Percentiles rank a stretch among this genome's conserved stretches.
These are phyloP conservation scores for Microcebus griseorufus DNA, from an alignment of 2,113 vertebrate genomes.

Conservation along the genomic window DNA sequence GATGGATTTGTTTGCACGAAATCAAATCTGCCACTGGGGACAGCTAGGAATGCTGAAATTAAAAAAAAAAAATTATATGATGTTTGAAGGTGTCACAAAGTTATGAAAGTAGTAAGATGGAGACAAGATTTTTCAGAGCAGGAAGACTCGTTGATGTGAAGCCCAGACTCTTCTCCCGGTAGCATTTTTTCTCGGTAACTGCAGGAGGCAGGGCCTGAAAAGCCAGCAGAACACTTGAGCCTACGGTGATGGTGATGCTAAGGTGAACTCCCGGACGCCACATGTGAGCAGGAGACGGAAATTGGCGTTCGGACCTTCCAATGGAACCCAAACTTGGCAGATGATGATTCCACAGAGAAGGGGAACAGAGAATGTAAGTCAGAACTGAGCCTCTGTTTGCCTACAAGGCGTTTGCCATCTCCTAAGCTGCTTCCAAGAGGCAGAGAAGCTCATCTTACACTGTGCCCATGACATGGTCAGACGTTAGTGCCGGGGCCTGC, in stretches of 20 bases:
- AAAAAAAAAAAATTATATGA: too few relatives aligned
- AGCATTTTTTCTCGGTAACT: background rate
- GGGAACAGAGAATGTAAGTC: rapidly evolving
- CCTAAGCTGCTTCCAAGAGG: background rate
- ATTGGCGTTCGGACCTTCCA: background rate
- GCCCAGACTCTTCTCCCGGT: background rate
- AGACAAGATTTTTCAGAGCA: background rate
- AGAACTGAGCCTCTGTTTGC: rapidly evolving
- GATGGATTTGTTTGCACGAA: background rate
- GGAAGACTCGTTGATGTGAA: rapidly evolving
- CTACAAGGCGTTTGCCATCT: rapidly evolving
- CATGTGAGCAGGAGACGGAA: background rate
- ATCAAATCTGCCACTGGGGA: background rate
- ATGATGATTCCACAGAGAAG: background rate
- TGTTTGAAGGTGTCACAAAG: too few relatives aligned
- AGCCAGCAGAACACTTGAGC: too few relatives aligned
- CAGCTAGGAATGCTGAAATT: background rate
- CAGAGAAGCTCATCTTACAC: background rate
- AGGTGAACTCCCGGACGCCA: background rate
- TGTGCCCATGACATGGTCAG: rapidly evolving
- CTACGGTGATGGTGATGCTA: too few relatives aligned
- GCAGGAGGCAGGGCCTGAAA: background rate
- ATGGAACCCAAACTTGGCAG: background rate
- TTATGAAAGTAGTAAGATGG: background rate
- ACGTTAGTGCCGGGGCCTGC: rapidly evolving